phyloP scores from a whole-genome alignment of 2,113 vertebrate species.

The Gallinago media region DNA sequence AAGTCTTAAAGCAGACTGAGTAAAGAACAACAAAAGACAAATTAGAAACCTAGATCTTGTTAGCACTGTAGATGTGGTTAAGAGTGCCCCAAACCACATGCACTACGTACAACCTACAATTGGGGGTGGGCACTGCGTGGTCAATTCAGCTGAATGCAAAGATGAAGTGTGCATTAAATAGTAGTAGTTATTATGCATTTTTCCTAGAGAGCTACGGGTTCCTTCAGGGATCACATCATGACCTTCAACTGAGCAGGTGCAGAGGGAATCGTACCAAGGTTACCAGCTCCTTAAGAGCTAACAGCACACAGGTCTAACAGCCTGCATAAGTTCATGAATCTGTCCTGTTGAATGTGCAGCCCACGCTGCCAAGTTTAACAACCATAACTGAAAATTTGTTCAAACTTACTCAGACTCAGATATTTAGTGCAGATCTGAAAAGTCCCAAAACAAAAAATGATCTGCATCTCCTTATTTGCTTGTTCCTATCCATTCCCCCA shows the following conservation, averaged over 20 bases:
- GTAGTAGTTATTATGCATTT: neutral
- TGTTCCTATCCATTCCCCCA: neutral
- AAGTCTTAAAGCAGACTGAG: neutral
- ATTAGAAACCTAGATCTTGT: neutral
- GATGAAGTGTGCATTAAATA: neutral
- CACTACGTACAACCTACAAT: neutral
- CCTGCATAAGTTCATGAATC: neutral
- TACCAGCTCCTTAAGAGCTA: neutral
- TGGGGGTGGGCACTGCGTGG: neutral
- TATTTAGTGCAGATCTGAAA: neutral
- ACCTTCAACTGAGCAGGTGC: constrained; percentile 15
- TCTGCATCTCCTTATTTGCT: neutral
- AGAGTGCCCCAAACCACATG: neutral
- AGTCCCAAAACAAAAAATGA: neutral
- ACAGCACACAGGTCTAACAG: neutral
- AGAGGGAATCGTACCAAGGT: neutral
- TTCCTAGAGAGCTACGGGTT: neutral
- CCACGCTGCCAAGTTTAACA: neutral
- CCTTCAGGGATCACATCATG: neutral
- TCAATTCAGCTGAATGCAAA: neutral
- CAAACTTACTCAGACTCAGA: neutral
- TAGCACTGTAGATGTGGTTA: neutral
- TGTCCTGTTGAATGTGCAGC: neutral
- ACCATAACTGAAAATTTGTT: constrained; percentile 11
- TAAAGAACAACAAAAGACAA: constrained; percentile 1